A percentile compares a stretch with the other conserved stretches of the same genome.
These are phyloP conservation scores for Ectropis grisescens DNA, from an alignment of 1,140 invertebrate species.

Conservation along the genomic window DNA sequence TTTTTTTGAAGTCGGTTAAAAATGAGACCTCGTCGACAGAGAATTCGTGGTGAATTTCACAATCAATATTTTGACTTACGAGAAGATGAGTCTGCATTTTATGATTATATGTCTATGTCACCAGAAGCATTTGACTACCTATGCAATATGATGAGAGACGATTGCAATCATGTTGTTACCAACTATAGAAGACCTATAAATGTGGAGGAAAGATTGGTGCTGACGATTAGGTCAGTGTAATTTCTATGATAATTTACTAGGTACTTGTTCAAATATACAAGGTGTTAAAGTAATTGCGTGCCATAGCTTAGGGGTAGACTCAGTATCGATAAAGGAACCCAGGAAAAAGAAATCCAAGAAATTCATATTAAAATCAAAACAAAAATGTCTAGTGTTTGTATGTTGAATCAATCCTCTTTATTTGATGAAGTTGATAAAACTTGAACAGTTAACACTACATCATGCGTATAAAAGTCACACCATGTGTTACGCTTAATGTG, in stretches of 20 bases:
- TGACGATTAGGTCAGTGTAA: constrained; percentile 7
- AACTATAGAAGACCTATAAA: constrained; percentile 7
- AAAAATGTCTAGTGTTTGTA: too few relatives aligned
- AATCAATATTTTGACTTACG: constrained; percentile 7
- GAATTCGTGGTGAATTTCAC: constrained; percentile 7
- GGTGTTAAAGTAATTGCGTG: constrained; percentile 2
- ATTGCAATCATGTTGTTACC: constrained; percentile 5
- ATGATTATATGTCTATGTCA: constrained; percentile 8
- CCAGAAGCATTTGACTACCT: constrained; percentile 7
- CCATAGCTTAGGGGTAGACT: too few relatives aligned
- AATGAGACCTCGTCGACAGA: too few relatives aligned
- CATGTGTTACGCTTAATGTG: too few relatives aligned
- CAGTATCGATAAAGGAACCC: too few relatives aligned
- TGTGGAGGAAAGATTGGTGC: constrained; percentile 8
- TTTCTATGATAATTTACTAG: constrained; percentile 6
- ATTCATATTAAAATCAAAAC: too few relatives aligned
- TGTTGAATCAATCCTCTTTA: too few relatives aligned
- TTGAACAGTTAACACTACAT: too few relatives aligned
- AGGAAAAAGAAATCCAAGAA: too few relatives aligned
- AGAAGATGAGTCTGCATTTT: constrained; percentile 5
- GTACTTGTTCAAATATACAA: constrained; percentile 4
- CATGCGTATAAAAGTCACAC: too few relatives aligned
- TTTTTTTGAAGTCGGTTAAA: too few relatives aligned
- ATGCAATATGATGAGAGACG: constrained; percentile 4
- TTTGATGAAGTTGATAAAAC: too few relatives aligned